Percentiles rank a stretch among this genome's conserved stretches.
These are phyloP conservation scores for Elegia similella DNA, from an alignment of 2,888 invertebrate species.

Conservation along the genomic window DNA sequence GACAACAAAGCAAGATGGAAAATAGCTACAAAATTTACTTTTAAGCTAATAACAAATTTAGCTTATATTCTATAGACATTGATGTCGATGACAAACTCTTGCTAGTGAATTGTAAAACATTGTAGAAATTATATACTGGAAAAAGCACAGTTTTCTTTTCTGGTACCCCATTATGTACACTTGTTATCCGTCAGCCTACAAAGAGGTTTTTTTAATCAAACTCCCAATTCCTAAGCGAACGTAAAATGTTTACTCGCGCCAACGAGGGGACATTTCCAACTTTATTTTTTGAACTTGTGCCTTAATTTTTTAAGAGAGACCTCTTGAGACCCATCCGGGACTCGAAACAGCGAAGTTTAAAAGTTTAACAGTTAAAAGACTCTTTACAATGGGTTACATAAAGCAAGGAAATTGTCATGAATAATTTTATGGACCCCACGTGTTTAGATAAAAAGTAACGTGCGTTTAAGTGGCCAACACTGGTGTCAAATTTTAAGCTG, in stretches of 20 bases:
- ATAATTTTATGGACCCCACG: constrained; percentile 67
- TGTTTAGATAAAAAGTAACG: constrained; percentile 33
- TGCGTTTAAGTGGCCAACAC: too few species aligned
- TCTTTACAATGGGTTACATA: constrained; percentile 77
- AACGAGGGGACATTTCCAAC: constrained; percentile 65
- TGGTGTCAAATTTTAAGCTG: too few species aligned
- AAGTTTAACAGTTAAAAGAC: constrained; percentile 74
- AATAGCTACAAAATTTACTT: too few species aligned
- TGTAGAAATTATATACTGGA: too few species aligned
- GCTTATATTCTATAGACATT: too few species aligned
- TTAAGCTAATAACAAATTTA: too few species aligned
- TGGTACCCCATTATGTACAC: constrained; percentile 34
- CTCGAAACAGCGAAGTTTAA: constrained; percentile 67
- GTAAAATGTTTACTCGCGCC: constrained; percentile 74
- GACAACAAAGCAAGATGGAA: too few species aligned
- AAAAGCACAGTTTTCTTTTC: neutral
- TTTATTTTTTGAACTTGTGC: constrained; percentile 68
- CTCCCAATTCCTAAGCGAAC: constrained; percentile 56
- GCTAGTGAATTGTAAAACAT: too few species aligned
- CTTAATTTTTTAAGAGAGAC: constrained; percentile 73
- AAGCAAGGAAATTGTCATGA: constrained; percentile 53
- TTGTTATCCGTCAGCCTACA: constrained; percentile 31
- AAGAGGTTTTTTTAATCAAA: constrained; percentile 55
- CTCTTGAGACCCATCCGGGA: constrained; percentile 72
- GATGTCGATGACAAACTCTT: too few species aligned